Evolutionary conservation across 2,797 vertebrate genomes (phyloP).

Genomic region (Lagorchestes hirsutus): DNA sequence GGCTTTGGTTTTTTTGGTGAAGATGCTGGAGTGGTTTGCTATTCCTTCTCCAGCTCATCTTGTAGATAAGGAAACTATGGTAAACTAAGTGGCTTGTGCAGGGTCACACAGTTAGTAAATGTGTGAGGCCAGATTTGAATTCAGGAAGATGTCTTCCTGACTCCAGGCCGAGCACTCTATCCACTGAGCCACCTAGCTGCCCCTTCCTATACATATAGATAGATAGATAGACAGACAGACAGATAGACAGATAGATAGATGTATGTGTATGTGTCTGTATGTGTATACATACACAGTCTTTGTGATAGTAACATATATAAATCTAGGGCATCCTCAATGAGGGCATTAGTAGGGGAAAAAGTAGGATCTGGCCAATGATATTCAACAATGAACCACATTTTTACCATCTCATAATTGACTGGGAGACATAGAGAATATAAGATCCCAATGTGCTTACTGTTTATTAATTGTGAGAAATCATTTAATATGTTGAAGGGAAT

Average conservation of each 20-base stretch:
- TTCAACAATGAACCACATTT: not conserved
- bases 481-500: not conserved
- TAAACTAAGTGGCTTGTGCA: not conserved
- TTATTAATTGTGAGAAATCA: not conserved
- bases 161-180: not conserved
- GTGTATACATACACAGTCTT: not conserved
- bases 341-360: not conserved
- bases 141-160: not conserved
- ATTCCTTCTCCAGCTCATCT: not conserved
- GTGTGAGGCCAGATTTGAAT: not conserved
- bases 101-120: not conserved
- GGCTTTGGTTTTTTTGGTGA: not conserved
- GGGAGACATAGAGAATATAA: not conserved
- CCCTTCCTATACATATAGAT: not conserved
- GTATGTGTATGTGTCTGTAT: not conserved
- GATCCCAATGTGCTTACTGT: not conserved
- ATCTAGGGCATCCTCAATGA: not conserved
- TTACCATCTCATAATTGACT: not conserved
- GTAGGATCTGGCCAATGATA: not conserved
- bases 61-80: not conserved
- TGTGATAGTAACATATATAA: not conserved
- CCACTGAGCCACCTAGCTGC: rapidly evolving
- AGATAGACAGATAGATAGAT: no score
- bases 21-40: not conserved
- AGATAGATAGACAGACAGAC: not conserved